Evolutionary conservation across 2,797 vertebrate species (phyloP), one percentile per base, ranked within the genome.

Genomic region (Jordanella pulchra): DNA sequence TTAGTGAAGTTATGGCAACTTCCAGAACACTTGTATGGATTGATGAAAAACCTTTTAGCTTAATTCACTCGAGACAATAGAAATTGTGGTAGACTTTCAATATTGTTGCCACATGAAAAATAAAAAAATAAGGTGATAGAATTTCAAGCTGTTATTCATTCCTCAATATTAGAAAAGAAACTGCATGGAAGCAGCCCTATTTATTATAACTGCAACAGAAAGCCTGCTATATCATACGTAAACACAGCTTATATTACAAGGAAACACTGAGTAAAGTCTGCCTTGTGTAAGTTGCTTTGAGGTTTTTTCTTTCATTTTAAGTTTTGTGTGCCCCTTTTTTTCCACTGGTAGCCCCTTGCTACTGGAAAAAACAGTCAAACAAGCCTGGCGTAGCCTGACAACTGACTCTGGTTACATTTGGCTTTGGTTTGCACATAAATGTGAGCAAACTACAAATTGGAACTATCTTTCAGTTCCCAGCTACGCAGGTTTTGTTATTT

Each of bases 401-500:
- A 69, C 69, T 48, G 75, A 74, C 67, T 73, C 28, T 39, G 27
- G 79, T 78, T 55, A 75, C 48, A 25, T 79, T 79, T 83, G 79
- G 78, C 76, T 78, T 78, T 68, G 53, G 64, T 54, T 72, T 66
- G 76, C 78, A 91, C 84, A 86, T 87, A 85, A 74, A 86, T 79
- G 69, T 81, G 73, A 67, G 67, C 77, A 63, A 78, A 84, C 77
- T 58, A 86, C 75, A 58, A 67, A 69, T 85, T 86, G 86, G 84
- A 89, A 86, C 80, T 84, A 91, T 92, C 86, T 85, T 76, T 80
- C 60, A 39, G 72, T 79, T 75, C 76, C 72, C 80, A 87, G 89
- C 73, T 77, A 71, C 77, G 83, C 71, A 77, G 69, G 69, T 85
- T 79, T 78, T 71, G 79, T 86, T 83, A 82, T 87, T 78, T 73